Percentiles rank a stretch among this genome's conserved stretches.
Conservation (phyloP, 1,140 invertebrate genomes). For the Drosophila insularis region DNA sequence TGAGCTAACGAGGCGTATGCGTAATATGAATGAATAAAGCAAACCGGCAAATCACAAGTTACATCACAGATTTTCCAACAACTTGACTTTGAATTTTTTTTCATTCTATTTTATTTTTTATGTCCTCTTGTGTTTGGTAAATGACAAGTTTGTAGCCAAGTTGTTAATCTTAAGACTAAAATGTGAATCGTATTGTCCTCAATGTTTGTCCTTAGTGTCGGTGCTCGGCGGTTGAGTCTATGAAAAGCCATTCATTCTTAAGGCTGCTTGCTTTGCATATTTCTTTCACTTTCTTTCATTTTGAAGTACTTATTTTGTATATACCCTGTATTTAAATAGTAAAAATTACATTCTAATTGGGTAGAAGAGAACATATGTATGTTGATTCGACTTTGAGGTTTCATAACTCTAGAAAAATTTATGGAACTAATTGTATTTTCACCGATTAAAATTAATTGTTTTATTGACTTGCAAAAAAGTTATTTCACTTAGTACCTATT, state of each 20-base stretch:
- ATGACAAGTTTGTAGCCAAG: conserved; percentile 12
- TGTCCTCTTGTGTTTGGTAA: background rate
- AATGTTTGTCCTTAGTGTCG: conserved; percentile 10
- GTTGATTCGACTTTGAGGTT: too few species aligned
- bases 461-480: too few species aligned
- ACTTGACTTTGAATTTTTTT: conserved; percentile 12
- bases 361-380: too few species aligned
- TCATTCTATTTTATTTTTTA: background rate
- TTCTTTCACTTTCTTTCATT: conserved; percentile 42
- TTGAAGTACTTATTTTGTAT: conserved; percentile 10
- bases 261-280: conserved; percentile 44
- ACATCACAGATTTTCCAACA: conserved; percentile 6
- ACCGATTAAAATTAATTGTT: too few species aligned
- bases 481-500: too few species aligned
- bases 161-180: conserved; percentile 19
- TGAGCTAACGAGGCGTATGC: conserved; percentile 15
- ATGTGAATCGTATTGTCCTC: conserved; percentile 3
- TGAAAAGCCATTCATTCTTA: conserved; percentile 27
- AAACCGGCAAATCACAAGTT: conserved; percentile 2
- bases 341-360: too few species aligned
- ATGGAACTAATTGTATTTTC: too few species aligned
- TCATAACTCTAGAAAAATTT: too few species aligned
- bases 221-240: conserved; percentile 23
- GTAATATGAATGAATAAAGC: conserved; percentile 13
- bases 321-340: background rate